Percentiles rank a stretch among this genome's conserved stretches.
These are phyloP conservation scores for Lysiphlebus fabarum DNA, from an alignment of 1,140 invertebrate genomes.

Conservation along the genomic window DNA sequence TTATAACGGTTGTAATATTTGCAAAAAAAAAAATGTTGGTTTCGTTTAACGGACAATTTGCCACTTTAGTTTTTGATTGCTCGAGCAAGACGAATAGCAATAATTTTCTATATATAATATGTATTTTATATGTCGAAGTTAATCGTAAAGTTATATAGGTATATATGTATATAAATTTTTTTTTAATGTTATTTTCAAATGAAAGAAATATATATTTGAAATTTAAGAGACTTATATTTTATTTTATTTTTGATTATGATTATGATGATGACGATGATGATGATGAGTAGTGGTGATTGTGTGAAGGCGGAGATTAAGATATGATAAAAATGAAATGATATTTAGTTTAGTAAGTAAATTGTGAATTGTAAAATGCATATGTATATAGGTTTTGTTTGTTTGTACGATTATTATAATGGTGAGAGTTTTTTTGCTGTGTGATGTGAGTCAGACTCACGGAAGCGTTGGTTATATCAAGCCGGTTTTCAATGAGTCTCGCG, in stretches of 20 bases:
- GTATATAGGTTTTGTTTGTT: too few species aligned
- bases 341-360: too few species aligned
- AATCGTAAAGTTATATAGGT: too few species aligned
- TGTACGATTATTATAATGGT: not conserved
- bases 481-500: constrained; percentile 22
- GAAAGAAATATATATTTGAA: too few species aligned
- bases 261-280: not conserved
- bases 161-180: too few species aligned
- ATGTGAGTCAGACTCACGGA: constrained; percentile 10
- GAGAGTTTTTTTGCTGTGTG: not conserved
- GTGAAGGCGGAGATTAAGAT: not conserved
- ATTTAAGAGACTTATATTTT: not conserved
- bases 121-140: too few species aligned
- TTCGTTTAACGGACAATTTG: constrained; percentile 28
- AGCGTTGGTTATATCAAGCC: constrained; percentile 19
- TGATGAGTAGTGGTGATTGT: too few species aligned
- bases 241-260: not conserved
- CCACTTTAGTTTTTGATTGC: constrained; percentile 28
- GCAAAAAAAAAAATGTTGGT: constrained; percentile 13
- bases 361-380: not conserved
- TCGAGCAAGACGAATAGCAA: not conserved
- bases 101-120: too few species aligned
- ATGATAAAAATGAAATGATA: constrained; percentile 1
- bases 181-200: too few species aligned
- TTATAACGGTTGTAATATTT: not conserved